phyloP scores from a whole-genome alignment of 2,888 invertebrate genomes.

The Yponomeuta malinellus region DNA sequence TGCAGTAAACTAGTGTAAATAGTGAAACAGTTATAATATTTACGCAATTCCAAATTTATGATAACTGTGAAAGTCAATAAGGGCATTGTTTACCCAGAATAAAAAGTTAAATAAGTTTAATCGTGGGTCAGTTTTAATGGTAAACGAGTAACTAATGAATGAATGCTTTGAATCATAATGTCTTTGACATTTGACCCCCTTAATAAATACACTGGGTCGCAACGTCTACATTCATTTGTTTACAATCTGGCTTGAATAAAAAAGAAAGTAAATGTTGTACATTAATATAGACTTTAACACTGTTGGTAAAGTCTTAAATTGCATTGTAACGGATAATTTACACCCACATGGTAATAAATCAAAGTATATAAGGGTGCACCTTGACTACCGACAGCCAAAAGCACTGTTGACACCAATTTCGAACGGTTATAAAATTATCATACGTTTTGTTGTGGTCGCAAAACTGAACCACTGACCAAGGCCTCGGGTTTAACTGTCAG shows the following conservation, averaged over 20 bases:
- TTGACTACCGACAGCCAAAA: neutral
- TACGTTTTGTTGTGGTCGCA: neutral
- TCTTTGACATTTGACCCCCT: neutral
- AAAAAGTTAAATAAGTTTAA: too few relatives aligned
- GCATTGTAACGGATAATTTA: neutral
- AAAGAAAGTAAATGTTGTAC: neutral
- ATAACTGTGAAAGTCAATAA: too few relatives aligned
- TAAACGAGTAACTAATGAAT: neutral
- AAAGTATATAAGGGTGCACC: neutral
- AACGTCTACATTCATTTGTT: neutral
- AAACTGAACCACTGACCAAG: neutral
- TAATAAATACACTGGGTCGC: neutral
- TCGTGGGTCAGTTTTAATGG: too few relatives aligned
- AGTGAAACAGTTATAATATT: too few relatives aligned
- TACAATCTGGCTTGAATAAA: neutral
- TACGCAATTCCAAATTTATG: too few relatives aligned
- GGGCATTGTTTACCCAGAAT: too few relatives aligned
- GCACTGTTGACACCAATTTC: neutral
- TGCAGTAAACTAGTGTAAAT: too few relatives aligned
- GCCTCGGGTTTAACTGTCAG: neutral
- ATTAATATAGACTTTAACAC: neutral
- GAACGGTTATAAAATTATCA: neutral
- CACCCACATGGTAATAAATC: neutral
- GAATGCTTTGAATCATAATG: neutral
- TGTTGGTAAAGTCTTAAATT: neutral